These are phyloP conservation scores for Pasiphila rectangulata DNA, from an alignment of 2,888 invertebrate genomes.

Conservation along the genomic window DNA sequence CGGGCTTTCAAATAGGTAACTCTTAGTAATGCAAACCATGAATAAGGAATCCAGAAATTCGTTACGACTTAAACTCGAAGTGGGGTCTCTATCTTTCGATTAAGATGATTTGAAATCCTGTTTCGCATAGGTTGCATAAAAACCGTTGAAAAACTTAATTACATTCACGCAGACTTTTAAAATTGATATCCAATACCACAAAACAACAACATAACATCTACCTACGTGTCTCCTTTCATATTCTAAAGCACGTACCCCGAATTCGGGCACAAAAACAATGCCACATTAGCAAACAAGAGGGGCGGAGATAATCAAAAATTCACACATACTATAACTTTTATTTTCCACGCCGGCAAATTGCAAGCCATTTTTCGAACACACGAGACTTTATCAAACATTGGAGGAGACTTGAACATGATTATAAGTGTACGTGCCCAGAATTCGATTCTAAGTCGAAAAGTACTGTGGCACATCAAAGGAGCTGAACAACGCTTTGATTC, in stretches of 20 bases:
- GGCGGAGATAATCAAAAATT: constrained; percentile 35
- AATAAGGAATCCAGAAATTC: no score
- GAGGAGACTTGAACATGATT: constrained; percentile 73
- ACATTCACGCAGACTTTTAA: no score
- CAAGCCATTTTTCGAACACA: constrained; percentile 66
- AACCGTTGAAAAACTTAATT: no score
- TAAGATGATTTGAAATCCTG: no score
- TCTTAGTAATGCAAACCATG: no score
- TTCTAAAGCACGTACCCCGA: constrained; percentile 28
- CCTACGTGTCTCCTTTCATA: constrained; percentile 22
- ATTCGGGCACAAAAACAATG: constrained; percentile 34
- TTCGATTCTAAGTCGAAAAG: constrained; percentile 54
- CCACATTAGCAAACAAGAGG: constrained; percentile 34
- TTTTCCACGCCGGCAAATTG: constrained; percentile 53
- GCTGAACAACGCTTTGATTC: constrained; percentile 68
- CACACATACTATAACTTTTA: constrained; percentile 42
- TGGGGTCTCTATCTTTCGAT: no score
- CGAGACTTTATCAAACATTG: constrained; percentile 76
- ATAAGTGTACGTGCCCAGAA: constrained; percentile 75
- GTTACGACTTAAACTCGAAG: no score
- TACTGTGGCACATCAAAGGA: constrained; percentile 71
- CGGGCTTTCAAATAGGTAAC: no score
- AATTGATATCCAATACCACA: constrained; percentile 24
- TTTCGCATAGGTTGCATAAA: no score
- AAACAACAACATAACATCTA: constrained; percentile 16